These are phyloP conservation scores for Leuctra nigra DNA, from an alignment of 2,888 invertebrate genomes.

Conservation along the genomic window DNA sequence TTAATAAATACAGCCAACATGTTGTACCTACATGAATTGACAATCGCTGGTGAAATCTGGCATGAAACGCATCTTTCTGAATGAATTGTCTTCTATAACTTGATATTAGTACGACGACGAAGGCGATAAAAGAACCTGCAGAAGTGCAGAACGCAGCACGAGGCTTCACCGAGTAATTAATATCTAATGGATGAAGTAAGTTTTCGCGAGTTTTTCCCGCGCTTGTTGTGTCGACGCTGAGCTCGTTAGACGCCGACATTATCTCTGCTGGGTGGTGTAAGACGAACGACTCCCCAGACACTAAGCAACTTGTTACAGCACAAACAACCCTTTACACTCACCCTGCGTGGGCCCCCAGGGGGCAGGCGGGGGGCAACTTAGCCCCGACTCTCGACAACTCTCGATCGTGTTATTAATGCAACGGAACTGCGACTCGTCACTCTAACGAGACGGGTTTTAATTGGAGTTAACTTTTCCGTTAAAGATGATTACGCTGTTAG, in stretches of 20 bases:
- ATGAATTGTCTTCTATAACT: no score
- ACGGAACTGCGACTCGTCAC: background rate
- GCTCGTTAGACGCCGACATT: constrained; percentile 8
- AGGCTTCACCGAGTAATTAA: constrained; percentile 18
- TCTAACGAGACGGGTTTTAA: no score
- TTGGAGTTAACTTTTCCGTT: no score
- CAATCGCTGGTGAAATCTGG: no score
- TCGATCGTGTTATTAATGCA: constrained; percentile 11
- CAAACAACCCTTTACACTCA: constrained; percentile 10
- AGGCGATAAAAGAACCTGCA: no score
- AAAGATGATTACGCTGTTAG: no score
- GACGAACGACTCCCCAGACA: constrained; percentile 15
- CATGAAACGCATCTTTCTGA: no score
- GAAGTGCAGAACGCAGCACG: no score
- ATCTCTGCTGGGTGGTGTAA: constrained; percentile 12
- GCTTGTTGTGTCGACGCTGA: background rate
- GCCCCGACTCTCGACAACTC: background rate
- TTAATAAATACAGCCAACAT: no score
- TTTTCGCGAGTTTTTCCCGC: constrained; percentile 1
- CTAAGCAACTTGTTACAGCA: constrained; percentile 13
- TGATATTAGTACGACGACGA: no score
- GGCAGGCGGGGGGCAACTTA: background rate
- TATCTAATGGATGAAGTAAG: constrained; percentile 16
- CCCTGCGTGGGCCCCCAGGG: background rate
- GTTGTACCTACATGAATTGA: no score